Percentiles rank a stretch among this genome's conserved stretches.
phyloP scores from a whole-genome alignment of 2,888 invertebrate species.

The Sinhomidia bicolor region DNA sequence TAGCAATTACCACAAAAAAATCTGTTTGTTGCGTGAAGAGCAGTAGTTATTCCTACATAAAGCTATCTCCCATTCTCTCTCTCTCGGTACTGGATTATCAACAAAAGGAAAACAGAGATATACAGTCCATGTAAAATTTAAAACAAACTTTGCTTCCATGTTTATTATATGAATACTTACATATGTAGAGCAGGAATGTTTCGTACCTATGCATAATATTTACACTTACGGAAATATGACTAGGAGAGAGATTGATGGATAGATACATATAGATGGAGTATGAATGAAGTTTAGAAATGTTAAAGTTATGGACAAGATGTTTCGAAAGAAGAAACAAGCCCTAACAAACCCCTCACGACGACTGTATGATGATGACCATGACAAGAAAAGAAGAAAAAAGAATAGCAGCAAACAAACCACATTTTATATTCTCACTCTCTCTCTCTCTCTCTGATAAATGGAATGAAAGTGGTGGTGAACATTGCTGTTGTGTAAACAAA shows the following conservation, averaged over 20 bases:
- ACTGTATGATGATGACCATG: neutral
- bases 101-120: neutral
- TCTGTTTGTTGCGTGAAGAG: constrained; percentile 38
- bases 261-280: constrained; percentile 46
- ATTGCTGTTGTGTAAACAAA: constrained; percentile 28
- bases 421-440: constrained; percentile 2
- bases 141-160: neutral
- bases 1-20: constrained; percentile 47
- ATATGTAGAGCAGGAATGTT: too few relatives aligned
- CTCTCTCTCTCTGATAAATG: neutral
- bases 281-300: constrained; percentile 25
- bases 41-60: constrained; percentile 14
- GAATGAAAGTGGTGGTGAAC: neutral
- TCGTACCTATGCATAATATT: neutral
- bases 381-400: neutral
- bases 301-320: constrained; percentile 22
- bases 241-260: neutral
- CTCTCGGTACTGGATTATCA: constrained; percentile 15
- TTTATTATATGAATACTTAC: neutral
- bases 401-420: constrained; percentile 5
- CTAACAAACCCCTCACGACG: neutral
- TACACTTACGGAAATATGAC: neutral
- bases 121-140: neutral
- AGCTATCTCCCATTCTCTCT: too few relatives aligned
- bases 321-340: constrained; percentile 30